Conservation (phyloP, 2,797 vertebrate species). For the Enteromius thamalakanensis region DNA sequence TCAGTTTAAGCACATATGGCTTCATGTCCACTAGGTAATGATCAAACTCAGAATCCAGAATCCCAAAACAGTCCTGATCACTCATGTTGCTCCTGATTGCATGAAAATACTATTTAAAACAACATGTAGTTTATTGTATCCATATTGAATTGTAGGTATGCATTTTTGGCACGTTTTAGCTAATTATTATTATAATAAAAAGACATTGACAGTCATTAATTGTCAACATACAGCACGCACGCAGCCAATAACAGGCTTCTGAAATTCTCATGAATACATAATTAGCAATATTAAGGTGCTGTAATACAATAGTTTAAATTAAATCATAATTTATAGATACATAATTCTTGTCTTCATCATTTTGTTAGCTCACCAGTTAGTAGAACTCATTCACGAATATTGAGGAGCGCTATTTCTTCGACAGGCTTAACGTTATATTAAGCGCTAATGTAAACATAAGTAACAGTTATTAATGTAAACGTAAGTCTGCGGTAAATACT, state of each 20-base stretch:
- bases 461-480: neutral
- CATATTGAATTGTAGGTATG: neutral
- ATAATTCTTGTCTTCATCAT: neutral
- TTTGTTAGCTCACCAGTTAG: conserved; percentile 32
- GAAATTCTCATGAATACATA: neutral
- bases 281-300: neutral
- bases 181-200: too few relatives aligned
- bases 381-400: neutral
- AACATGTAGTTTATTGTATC: neutral
- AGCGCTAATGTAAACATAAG: neutral
- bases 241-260: too few relatives aligned
- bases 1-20: conserved; percentile 86
- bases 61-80: conserved; percentile 78
- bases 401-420: neutral
- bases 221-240: neutral
- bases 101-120: neutral
- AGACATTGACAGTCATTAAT: neutral
- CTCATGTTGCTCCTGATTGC: conserved; percentile 73
- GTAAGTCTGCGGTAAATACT: neutral
- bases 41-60: conserved; percentile 89
- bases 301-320: neutral
- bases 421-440: neutral
- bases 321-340: neutral
- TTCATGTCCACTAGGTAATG: conserved; percentile 89
- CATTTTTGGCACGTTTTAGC: neutral